Evolutionary conservation across 1,140 invertebrate species (phyloP), one percentile per base, ranked within the genome.

Genomic region (Patella vulgata): DNA sequence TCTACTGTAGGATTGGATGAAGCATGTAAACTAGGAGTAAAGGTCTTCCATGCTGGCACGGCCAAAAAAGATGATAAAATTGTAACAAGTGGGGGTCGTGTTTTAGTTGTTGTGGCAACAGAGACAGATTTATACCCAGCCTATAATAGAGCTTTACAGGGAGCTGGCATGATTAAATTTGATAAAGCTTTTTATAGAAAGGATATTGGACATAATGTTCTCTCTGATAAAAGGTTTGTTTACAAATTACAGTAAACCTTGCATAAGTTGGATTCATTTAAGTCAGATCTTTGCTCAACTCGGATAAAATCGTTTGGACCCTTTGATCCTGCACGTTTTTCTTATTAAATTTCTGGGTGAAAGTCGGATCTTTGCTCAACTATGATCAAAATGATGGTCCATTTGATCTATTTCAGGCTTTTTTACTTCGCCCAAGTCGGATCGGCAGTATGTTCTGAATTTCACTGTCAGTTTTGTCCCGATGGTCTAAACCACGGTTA

Each of bases 81-180:
- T 17, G 84, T 94, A 11, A 97, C 95, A n/a, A 92, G 90, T 80
- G 96, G 96, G 28, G 97, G 96, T 1, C 88, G 97, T 73, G 95
- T 98, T 3, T 84, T 98, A 12, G 91, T 94, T 51, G 89, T 91
- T 3, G 91, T 94, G 17, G 90, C 90, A 3, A 71, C 91, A 21
- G 90, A 89, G 6, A 73, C 86, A 21, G 86, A 89, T 17, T 86
- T 96, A n/a, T 82, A 88, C 21, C 79, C 86, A 27, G 92, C 94
- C 3, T 90, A 91, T 3, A 53, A 68, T 25, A 63, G 67, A 19
- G 89, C 90, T 0, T 87, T 88, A 70, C 68, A 67, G 42, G 83
- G 80, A 9, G 92, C 93, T 2, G 80, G 85, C 55, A 87, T 90
- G 25, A 90, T 98, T 48, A 81, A 87, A 27, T 98, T 98, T 85